Evolutionary conservation across 2,113 vertebrate species (phyloP), one percentile per base, ranked within the genome.

Genomic region (Mohoua ochrocephala): DNA sequence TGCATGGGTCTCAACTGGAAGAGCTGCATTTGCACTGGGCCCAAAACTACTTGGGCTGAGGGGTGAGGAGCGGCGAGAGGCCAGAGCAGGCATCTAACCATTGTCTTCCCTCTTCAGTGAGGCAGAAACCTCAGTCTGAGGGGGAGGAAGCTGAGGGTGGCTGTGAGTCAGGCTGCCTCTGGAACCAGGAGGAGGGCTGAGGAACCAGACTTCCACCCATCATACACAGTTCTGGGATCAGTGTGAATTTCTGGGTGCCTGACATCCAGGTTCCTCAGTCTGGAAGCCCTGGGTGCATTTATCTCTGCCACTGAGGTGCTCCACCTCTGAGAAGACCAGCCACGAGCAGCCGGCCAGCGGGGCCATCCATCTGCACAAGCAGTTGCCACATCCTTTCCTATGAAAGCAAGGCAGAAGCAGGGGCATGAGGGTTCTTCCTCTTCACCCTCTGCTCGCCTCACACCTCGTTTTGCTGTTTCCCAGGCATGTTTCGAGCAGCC

Each of bases 401-500:
- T 4, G 7, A 69, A 79, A 76, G 73, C 57, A 59, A 60, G 42
- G 37, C 35, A 64, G 52, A 47, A 41, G 30, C 33, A 63, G 49
- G 6, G 33, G 20, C 39, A 21, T 6, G 11, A 63, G 18, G 31
- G 5, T 3, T 71, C 79, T 53, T 39, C n/a, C 42, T 50, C 30
- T 14, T 63, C 41, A 30, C 35, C 17, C 44, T 49, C 59, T 53
- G 54, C 65, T 63, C 6, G 0, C 27, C 93, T 91, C 50, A 82
- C 15, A 10, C 27, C 4, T 7, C 0, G 37, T 65, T 92, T 64
- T 68, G 33, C 69, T 75, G 28, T 89, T 86, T 52, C 56, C 74
- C 88, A 98, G 98, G 98, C 81, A 97, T 99, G 65, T 99, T 99
- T 95, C 98, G 99, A 93, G 99, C 99, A 50, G 99, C 99, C 0